Base-by-base conservation (phyloP, 2,797 vertebrate species). In the Fistularia tabacaria region DNA sequence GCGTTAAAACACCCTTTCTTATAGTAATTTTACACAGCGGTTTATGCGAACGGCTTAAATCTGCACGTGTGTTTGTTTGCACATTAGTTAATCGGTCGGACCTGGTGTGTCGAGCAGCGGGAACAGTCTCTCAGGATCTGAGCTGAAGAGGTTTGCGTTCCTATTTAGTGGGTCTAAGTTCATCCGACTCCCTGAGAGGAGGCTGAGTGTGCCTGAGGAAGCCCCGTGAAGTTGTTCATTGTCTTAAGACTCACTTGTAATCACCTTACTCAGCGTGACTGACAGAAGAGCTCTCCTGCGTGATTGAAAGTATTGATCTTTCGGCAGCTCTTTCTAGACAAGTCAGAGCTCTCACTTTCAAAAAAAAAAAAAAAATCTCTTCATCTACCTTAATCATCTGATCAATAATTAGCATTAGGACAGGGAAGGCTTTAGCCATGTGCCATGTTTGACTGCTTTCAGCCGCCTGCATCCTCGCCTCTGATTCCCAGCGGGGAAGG, bases 231-330 rank as follows among this genome's bases (percentile, higher is more conserved):
- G 91, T 94, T 94, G 92, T 92, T 95, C 93, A 93, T 94, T 92
- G 92, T 93, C 92, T 94, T 93, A 93, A 92, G 93, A 95, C 94
- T 95, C 93, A 92, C 90, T 94, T 93, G 92, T 95, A 95, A 98
- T 97, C 93, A 94, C 92, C 92, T 95, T 92, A 93, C 88, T 92
- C 88, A 85, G 79, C 82, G 84, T 93, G 93, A 95, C 92, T 94
- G 93, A 95, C 95, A 94, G 93, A 92, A 90, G 91, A 87, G 90
- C 92, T 93, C 91, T 93, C 89, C 73, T 74, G 85, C 64, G 81
- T 95, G 94, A 96, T 94, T 93, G 93, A 95, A 92, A 90, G 87
- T 95, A 98, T 97, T 92, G 94, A 98, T 97, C 92, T 92, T 66
- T 84, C 88, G 78, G 89, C 86, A 86, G 88, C 58, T 91, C 86